Base-by-base conservation (phyloP, 2,888 invertebrate genomes). In the Leucoma salicis region DNA sequence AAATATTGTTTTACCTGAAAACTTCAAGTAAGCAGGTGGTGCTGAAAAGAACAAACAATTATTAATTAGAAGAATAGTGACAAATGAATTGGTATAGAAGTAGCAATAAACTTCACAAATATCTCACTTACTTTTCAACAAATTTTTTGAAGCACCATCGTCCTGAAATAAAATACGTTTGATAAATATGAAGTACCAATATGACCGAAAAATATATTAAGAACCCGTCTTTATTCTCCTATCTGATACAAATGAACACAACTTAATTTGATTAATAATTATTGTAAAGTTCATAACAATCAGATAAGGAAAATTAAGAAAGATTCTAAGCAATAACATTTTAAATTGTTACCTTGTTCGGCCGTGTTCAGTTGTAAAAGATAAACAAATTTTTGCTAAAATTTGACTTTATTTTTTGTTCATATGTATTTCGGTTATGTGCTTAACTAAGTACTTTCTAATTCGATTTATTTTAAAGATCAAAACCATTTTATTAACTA, bases 171-270 rank as follows among this genome's bases (percentile, higher is more conserved):
- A 37, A 58, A 47, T 55, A 47, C 24, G 13, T 16, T 29, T 11
- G 6, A 1, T 11, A 2, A 3, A 13, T 13, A 25, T 25, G 2
- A 10, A 13, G 12, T 29, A 8, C n/a, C 10, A 1, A 11, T 27
- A 27, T 24, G 34, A 13, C 7, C n/a, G 31, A 31, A 27, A 27
- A 27, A 10, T 5, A 10, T 44, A 35, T 32, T 25, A n/a, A 45
- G 60, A 72, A 79, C 59, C 77, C 70, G 77, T 70, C 82, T 82
- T 77, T 82, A 85, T 79, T 82, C 68, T 82, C 78, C 76, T 73
- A 68, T 70, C 66, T 54, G 51, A 65, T 56, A 78, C 78, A 82
- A 81, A 75, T 82, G 84, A 85, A 86, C 84, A 82, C 78, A 66
- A 46, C 35, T 27, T 14, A 11, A 11, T n/a, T 10, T 10, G 6